phyloP scores from a whole-genome alignment of 2,113 vertebrate genomes.

The Menura novaehollandiae region DNA sequence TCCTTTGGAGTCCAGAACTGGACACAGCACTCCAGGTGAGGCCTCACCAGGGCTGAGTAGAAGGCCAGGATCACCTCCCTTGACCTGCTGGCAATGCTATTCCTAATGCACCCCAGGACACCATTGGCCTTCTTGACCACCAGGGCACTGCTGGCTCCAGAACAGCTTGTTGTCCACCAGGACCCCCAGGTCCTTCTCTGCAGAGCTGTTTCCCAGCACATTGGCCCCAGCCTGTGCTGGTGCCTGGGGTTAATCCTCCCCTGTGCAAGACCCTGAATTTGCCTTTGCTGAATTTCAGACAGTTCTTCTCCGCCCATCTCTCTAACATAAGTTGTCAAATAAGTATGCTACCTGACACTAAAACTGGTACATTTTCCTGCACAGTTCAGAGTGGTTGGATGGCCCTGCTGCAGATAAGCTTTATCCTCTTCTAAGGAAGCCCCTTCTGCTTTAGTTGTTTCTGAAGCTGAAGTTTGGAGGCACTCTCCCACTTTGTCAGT shows the following conservation, averaged over 20 bases:
- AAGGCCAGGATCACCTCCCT: fast-evolving
- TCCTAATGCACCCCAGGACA: not conserved
- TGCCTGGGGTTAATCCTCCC: not conserved
- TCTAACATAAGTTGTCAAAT: not conserved
- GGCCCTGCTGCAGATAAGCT: not conserved
- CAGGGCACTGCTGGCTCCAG: not conserved
- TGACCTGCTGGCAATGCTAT: fast-evolving
- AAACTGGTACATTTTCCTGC: not conserved
- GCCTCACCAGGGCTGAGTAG: too few relatives aligned
- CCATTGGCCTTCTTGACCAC: not conserved
- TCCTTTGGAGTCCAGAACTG: not conserved
- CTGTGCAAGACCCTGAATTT: not conserved
- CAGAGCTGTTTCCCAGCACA: not conserved
- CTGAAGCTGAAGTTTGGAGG: not conserved
- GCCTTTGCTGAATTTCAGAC: not conserved
- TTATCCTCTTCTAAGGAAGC: not conserved
- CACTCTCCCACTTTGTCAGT: not conserved
- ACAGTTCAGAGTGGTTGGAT: not conserved
- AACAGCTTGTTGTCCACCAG: not conserved
- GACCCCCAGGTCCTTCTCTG: not conserved
- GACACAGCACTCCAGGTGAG: too few relatives aligned
- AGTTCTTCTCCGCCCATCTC: not conserved
- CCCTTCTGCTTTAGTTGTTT: not conserved
- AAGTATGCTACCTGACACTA: not conserved
- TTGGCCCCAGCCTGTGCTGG: not conserved